Conservation (phyloP, 1,140 invertebrate genomes). For the Portunus trituberculatus region DNA sequence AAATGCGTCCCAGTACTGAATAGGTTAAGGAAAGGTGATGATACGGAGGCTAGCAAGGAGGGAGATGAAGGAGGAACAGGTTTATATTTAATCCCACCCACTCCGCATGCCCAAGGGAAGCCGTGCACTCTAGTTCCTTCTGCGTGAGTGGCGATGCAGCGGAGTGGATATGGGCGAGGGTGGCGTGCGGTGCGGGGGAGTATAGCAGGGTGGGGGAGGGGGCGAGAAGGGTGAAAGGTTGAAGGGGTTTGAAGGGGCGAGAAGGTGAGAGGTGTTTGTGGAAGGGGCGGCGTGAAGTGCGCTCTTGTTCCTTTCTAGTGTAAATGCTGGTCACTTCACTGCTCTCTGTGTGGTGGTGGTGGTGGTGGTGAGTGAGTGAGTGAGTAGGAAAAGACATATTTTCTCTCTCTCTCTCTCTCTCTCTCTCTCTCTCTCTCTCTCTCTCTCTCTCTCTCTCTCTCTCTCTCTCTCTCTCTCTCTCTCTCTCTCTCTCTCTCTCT, state of each 20-base stretch:
- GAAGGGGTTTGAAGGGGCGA: not conserved
- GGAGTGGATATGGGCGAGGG: not conserved
- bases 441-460: not conserved
- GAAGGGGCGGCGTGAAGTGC: not conserved
- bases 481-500: not conserved
- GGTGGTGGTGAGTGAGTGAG: too few species aligned
- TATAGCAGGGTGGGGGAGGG: not conserved
- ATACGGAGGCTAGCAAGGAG: not conserved
- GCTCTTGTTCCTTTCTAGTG: not conserved
- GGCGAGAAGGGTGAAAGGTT: not conserved
- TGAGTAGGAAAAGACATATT: too few species aligned
- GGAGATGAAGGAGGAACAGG: not conserved
- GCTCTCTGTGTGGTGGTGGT: not conserved
- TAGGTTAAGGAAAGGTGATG: not conserved
- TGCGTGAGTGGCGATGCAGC: not conserved
- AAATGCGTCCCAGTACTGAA: too few species aligned
- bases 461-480: too few species aligned
- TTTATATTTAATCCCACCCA: not conserved
- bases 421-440: not conserved
- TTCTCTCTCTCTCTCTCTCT: not conserved
- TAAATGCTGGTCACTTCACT: not conserved
- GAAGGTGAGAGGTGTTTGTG: not conserved
- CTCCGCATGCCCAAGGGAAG: not conserved
- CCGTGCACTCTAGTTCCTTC: not conserved
- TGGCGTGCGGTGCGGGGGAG: not conserved